Conservation (phyloP, 2,113 vertebrate species). For the Ploceus nigricollis region DNA sequence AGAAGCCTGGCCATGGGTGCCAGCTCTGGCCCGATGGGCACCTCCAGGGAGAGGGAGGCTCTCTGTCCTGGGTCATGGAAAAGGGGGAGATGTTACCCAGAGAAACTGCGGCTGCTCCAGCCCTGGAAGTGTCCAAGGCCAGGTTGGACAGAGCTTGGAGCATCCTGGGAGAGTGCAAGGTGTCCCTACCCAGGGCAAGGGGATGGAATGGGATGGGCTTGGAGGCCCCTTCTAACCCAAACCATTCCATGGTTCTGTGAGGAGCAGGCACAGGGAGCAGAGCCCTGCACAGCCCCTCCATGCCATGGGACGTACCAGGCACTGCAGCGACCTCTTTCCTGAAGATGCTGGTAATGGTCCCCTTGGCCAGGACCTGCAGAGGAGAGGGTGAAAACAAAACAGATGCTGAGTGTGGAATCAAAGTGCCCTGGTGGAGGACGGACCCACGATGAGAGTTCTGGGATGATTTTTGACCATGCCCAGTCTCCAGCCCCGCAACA, state of each 20-base stretch:
- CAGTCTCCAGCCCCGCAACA: not conserved
- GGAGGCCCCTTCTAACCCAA: not conserved
- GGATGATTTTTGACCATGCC: not conserved
- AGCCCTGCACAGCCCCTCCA: not conserved
- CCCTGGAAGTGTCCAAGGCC: not conserved
- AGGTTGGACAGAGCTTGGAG: not conserved
- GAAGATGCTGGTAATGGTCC: not conserved
- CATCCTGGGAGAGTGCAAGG: not conserved
- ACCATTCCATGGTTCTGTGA: not conserved
- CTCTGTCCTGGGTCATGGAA: not conserved
- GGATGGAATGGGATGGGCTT: not conserved
- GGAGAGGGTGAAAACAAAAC: not conserved
- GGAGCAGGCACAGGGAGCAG: not conserved
- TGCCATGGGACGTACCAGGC: not conserved
- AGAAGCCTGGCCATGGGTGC: not conserved
- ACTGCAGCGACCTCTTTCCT: not conserved
- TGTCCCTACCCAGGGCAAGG: not conserved
- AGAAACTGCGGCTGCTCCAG: not conserved
- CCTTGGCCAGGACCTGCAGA: constrained; percentile 30
- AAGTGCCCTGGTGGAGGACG: not conserved
- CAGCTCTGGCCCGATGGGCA: not conserved
- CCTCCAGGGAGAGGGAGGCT: not conserved
- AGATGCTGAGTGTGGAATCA: rapidly evolving
- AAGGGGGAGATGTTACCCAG: not conserved
- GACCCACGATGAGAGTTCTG: rapidly evolving